Evolutionary conservation across 1,140 invertebrate species (phyloP), one percentile per base, ranked within the genome.

Genomic region (Eumeta japonica): DNA sequence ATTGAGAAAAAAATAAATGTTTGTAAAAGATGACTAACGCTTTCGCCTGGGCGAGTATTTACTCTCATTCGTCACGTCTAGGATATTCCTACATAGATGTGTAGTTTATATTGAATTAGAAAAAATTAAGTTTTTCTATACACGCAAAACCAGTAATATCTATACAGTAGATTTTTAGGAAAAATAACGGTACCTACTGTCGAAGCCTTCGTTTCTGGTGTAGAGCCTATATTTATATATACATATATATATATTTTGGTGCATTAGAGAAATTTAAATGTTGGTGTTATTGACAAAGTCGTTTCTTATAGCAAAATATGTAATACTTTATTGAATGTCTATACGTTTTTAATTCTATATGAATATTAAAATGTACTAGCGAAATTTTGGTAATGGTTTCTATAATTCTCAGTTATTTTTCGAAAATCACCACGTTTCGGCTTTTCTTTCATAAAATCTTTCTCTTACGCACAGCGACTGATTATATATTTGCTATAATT

Each of bases 121-220:
- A 24, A 7, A 20, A n/a, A 20, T 20, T 10, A 4, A 13, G 14
- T 20, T 11, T 11, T 4, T 35, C 5, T 35, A 2, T 2, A n/a
- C 10, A 17, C 14, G 10, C 2, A 3, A n/a, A 16, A 17, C 19
- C n/a, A 20, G 17, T 12, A 10, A 18, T 9, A 20, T 12, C 3
- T 35, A 16, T 28, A 17, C 19, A 30, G 15, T 43, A 45, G 40
- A 19, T 32, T 37, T 38, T 36, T 35, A 34, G 39, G 36, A 48
- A 48, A 53, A 54, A 39, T 43, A 58, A 62, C 53, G 57, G 63
- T 67, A 68, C 62, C 63, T 64, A 65, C 48, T 51, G 52, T 58
- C 45, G 45, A 46, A 54, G 63, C 62, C 59, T 68, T 46, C 30
- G 28, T 52, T 10, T 10, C 29, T 58, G 46, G 55, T 64, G 58